Conservation (phyloP, 2,888 invertebrate genomes). For the Idaea straminata region DNA sequence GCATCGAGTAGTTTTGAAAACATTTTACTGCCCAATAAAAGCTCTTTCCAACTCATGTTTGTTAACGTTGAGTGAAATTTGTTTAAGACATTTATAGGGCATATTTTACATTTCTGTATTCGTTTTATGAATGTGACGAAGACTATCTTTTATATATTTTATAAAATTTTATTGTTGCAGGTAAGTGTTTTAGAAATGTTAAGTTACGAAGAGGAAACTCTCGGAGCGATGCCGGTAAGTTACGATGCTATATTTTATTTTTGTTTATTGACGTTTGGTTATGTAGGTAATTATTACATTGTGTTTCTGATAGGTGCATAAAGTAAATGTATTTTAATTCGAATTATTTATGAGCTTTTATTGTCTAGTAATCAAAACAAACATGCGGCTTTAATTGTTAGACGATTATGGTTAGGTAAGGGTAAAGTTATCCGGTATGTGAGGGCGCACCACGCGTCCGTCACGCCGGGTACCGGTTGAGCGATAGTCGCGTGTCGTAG, state of each 20-base stretch:
- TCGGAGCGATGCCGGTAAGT: constrained; percentile 29
- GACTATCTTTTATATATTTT: constrained; percentile 28
- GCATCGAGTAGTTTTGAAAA: constrained; percentile 36
- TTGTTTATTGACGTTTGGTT: neutral
- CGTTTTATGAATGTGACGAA: constrained; percentile 30
- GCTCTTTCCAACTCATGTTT: constrained; percentile 38
- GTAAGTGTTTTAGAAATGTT: constrained; percentile 34
- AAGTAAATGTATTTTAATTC: neutral
- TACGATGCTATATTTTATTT: constrained; percentile 1
- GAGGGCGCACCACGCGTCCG: constrained; percentile 15
- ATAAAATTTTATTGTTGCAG: constrained; percentile 47
- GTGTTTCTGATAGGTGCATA: neutral
- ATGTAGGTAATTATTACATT: neutral
- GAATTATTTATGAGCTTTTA: neutral
- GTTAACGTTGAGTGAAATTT: constrained; percentile 36
- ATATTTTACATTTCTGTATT: constrained; percentile 37
- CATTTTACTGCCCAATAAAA: constrained; percentile 49
- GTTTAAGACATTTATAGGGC: constrained; percentile 37
- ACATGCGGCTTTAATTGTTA: constrained; percentile 67
- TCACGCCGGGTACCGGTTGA: constrained; percentile 23
- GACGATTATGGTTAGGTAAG: constrained; percentile 68
- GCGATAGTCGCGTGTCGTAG: constrained; percentile 59
- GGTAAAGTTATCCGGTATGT: constrained; percentile 75
- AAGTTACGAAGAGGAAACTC: constrained; percentile 6
- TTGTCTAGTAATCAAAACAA: constrained; percentile 50